phyloP scores from a whole-genome alignment of 1,140 invertebrate genomes.

The Cyphomyrmex costatus region DNA sequence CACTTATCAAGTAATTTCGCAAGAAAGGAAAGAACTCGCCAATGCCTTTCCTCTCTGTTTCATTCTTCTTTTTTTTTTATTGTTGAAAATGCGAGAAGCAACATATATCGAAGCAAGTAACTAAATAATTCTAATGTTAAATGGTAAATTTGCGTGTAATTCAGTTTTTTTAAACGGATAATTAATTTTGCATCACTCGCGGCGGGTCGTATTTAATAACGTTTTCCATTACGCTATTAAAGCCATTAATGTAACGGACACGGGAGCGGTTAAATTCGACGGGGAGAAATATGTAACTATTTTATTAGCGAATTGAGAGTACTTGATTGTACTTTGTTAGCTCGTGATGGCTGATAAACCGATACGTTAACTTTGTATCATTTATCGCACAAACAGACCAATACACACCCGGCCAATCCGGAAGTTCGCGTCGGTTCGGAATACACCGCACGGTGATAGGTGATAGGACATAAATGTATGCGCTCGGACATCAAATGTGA shows the following conservation, averaged over 20 bases:
- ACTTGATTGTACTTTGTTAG: slow-evolving; percentile 51
- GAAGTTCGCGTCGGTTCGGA: slow-evolving; percentile 11
- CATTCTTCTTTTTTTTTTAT: background rate
- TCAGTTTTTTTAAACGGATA: slow-evolving; percentile 26
- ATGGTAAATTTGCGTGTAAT: background rate
- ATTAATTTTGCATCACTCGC: slow-evolving; percentile 45
- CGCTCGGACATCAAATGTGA: background rate
- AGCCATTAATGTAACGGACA: slow-evolving; percentile 39
- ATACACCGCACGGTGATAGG: background rate
- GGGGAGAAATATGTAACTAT: slow-evolving; percentile 52
- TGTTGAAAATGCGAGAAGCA: no score
- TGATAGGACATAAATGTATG: background rate
- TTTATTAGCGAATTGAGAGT: slow-evolving; percentile 56
- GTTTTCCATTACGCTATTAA: slow-evolving; percentile 47
- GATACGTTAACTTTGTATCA: slow-evolving; percentile 54
- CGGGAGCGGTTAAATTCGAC: slow-evolving; percentile 46
- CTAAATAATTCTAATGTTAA: background rate
- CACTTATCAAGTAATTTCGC: background rate
- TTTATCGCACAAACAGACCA: slow-evolving; percentile 45
- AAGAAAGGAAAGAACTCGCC: background rate
- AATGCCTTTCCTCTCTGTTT: background rate
- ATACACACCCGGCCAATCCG: background rate
- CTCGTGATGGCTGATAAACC: slow-evolving; percentile 43
- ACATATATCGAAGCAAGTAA: no score
- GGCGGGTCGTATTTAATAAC: slow-evolving; percentile 36